Percentiles rank a stretch among this genome's conserved stretches.
phyloP scores from a whole-genome alignment of 2,797 vertebrate genomes.

The Gallinago stenura region DNA sequence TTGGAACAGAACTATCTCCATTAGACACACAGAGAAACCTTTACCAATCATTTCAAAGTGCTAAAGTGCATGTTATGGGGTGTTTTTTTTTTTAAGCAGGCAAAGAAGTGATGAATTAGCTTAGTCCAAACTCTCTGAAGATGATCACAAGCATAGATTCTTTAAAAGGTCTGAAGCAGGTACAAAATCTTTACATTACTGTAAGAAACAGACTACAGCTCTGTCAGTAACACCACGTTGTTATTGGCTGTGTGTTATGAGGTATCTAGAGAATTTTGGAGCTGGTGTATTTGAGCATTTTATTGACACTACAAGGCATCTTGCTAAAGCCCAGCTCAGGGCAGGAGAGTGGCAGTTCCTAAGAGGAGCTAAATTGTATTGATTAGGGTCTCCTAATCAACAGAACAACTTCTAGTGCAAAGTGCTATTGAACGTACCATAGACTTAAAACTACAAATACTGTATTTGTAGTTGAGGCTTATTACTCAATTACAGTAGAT shows the following conservation, averaged over 20 bases:
- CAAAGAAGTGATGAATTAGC: conserved; percentile 68
- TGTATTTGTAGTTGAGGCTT: background rate
- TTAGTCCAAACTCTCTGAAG: conserved; percentile 38
- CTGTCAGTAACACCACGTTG: background rate
- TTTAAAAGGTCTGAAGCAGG: conserved; percentile 3
- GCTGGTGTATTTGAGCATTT: background rate
- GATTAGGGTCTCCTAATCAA: conserved; percentile 32
- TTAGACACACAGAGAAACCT: conserved; percentile 32
- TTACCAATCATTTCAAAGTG: conserved; percentile 51
- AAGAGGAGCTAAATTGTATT: conserved; percentile 35
- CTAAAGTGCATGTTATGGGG: conserved; percentile 37
- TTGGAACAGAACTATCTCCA: background rate
- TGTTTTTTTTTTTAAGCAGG: conserved; percentile 39
- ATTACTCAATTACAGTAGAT: background rate
- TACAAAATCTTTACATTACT: background rate
- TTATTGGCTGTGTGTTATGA: conserved; percentile 23
- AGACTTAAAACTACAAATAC: background rate
- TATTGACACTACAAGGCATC: background rate
- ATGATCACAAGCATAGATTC: background rate
- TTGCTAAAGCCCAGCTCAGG: background rate
- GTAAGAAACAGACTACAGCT: background rate
- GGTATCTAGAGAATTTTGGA: conserved; percentile 1
- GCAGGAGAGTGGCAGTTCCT: conserved; percentile 13
- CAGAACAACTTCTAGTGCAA: conserved; percentile 3
- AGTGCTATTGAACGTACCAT: conserved; percentile 26